Conservation (phyloP, 1,140 invertebrate genomes). For the Venustaconcha ellipsiformis region DNA sequence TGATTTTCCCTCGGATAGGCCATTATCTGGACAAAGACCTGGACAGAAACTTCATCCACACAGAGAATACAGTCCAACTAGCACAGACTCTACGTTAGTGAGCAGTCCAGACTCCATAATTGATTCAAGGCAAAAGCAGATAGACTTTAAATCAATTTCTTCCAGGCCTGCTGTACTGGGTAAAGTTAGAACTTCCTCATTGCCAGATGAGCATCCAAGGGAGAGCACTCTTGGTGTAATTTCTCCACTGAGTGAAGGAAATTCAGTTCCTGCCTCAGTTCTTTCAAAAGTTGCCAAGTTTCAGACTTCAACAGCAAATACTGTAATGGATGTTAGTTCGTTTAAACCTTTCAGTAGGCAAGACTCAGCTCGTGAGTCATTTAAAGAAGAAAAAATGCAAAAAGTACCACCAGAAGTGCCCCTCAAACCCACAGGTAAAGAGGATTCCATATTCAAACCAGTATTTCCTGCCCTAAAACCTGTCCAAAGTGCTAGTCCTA, state of each 20-base stretch:
- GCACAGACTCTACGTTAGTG: constrained; percentile 34
- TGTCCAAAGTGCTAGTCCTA: constrained; percentile 21
- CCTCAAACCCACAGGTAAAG: constrained; percentile 42
- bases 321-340: constrained; percentile 28
- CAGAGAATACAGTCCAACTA: constrained; percentile 34
- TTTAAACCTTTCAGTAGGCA: constrained; percentile 43
- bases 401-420: constrained; percentile 33
- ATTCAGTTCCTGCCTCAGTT: constrained; percentile 33
- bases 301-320: constrained; percentile 34
- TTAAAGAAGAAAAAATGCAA: constrained; percentile 32
- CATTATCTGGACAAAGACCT: constrained; percentile 13
- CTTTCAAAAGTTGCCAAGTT: constrained; percentile 51
- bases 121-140: constrained; percentile 18
- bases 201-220: constrained; percentile 29
- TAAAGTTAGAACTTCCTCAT: constrained; percentile 40
- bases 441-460: constrained; percentile 49
- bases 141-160: constrained; percentile 33
- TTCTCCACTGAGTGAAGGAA: constrained; percentile 1
- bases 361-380: constrained; percentile 37
- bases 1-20: constrained; percentile 17
- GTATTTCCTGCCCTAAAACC: constrained; percentile 49
- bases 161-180: constrained; percentile 38
- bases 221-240: constrained; percentile 8
- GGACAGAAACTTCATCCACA: constrained; percentile 20
- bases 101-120: constrained; percentile 40